A percentile compares a stretch with the other conserved stretches of the same genome.
These are phyloP conservation scores for Chelonia mydas DNA, from an alignment of 2,797 vertebrate genomes.

Conservation along the genomic window DNA sequence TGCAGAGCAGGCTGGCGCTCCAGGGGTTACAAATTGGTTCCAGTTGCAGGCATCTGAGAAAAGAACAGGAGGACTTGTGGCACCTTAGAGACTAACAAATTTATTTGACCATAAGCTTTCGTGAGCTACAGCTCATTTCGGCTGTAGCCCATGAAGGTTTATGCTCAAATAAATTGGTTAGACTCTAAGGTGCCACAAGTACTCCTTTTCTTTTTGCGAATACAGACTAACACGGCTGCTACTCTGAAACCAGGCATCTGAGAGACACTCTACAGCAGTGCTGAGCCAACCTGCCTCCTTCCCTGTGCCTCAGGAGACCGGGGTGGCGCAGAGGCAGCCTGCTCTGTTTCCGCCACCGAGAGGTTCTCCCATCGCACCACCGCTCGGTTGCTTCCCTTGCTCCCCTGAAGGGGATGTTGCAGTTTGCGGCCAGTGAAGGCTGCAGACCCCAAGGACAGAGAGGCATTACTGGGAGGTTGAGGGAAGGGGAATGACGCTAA, in stretches of 20 bases:
- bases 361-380: constrained; percentile 33
- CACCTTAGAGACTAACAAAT: no score
- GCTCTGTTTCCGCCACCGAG: not conserved
- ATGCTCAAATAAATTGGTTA: no score
- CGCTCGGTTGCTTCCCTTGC: constrained; percentile 23
- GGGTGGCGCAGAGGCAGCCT: not conserved
- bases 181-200: no score
- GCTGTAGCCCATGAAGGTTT: no score
- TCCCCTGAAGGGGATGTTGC: constrained; percentile 1
- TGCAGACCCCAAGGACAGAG: constrained; percentile 11
- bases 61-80: no score
- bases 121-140: no score
- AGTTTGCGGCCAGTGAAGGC: constrained; percentile 36
- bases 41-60: rapidly evolving
- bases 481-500: not conserved
- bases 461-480: not conserved
- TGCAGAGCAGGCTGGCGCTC: not conserved
- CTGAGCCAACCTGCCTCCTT: constrained; percentile 5
- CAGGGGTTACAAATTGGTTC: constrained; percentile 14
- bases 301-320: not conserved
- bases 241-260: rapidly evolving
- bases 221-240: no score
- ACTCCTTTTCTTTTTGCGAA: no score
- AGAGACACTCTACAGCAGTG: not conserved
- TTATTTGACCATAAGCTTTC: no score